Percentiles rank a stretch among this genome's conserved stretches.
Evolutionary conservation across 1,140 invertebrate species (phyloP).

Genomic region (Lepidotrigona ventralis): DNA sequence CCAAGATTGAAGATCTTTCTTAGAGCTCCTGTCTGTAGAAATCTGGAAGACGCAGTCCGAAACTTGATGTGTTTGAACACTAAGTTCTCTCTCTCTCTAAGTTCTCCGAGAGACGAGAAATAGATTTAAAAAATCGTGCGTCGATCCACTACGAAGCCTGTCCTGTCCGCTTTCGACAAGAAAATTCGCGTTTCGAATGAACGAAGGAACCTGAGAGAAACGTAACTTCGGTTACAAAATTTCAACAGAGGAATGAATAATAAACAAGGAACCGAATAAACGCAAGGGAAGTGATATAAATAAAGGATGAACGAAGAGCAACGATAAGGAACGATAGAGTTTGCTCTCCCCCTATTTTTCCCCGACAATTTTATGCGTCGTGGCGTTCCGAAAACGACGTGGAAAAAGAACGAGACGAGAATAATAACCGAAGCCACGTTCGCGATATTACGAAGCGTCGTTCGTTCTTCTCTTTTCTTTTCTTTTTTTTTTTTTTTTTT

Average conservation of each 20-base stretch:
- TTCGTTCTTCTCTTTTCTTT: neutral
- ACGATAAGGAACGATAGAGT: neutral
- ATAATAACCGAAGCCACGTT: slow-evolving; percentile 12
- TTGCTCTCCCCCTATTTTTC: neutral
- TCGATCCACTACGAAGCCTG: slow-evolving; percentile 37
- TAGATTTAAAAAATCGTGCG: too few species aligned
- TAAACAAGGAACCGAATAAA: neutral
- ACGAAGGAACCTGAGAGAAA: neutral
- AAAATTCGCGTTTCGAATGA: neutral
- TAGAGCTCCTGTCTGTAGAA: too few species aligned
- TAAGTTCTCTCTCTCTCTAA: neutral
- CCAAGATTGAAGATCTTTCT: too few species aligned
- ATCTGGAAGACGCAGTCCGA: too few species aligned
- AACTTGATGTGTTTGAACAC: neutral
- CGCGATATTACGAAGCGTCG: slow-evolving; percentile 1
- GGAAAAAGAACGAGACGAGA: neutral
- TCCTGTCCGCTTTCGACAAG: neutral
- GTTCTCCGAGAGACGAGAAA: neutral
- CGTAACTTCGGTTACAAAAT: neutral
- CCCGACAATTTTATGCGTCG: neutral
- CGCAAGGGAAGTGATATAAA: too few species aligned
- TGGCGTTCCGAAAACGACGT: neutral
- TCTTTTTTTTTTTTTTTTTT: neutral
- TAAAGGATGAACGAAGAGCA: neutral
- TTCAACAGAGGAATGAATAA: too few species aligned